Percentiles rank a stretch among this genome's conserved stretches.
Conservation (phyloP, 1,140 invertebrate species). For the Drosophila auraria region DNA sequence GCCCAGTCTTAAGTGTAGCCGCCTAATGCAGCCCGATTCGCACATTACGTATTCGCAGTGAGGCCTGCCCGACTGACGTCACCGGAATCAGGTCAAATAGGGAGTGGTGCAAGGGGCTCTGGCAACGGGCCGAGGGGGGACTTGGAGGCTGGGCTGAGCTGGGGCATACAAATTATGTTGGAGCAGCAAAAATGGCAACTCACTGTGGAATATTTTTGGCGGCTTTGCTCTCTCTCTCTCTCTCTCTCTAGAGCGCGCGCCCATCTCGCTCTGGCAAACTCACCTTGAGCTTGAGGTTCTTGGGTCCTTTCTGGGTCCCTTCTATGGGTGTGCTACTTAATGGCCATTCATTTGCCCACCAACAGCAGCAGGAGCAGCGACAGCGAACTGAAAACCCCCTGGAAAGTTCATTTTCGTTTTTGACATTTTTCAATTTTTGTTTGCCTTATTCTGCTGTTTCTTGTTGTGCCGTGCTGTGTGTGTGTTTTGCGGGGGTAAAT, state of each 20-base stretch:
- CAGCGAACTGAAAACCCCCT: slow-evolving; percentile 32
- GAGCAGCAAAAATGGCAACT: slow-evolving; percentile 74
- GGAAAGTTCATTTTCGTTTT: slow-evolving; percentile 72
- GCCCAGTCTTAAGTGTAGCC: background rate
- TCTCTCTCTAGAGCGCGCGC: background rate
- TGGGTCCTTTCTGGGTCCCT: slow-evolving; percentile 20
- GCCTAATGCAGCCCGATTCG: slow-evolving; percentile 45
- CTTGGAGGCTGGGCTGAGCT: slow-evolving; percentile 8
- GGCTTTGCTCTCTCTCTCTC: background rate
- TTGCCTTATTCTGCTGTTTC: slow-evolving; percentile 34
- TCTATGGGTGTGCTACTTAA: slow-evolving; percentile 58
- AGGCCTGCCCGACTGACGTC: slow-evolving; percentile 67
- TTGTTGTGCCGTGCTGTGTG: slow-evolving; percentile 28
- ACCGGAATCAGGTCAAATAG: slow-evolving; percentile 73
- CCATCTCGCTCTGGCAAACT: slow-evolving; percentile 37
- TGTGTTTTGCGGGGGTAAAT: slow-evolving; percentile 62
- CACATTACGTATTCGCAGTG: slow-evolving; percentile 55
- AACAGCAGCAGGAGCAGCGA: slow-evolving; percentile 23
- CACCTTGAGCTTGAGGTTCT: slow-evolving; percentile 55
- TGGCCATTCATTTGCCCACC: slow-evolving; percentile 51
- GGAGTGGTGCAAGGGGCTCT: background rate
- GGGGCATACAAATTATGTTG: slow-evolving; percentile 64
- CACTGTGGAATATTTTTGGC: slow-evolving; percentile 62
- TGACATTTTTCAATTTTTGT: slow-evolving; percentile 77
- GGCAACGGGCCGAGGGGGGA: background rate